phyloP scores from a whole-genome alignment of 1,140 invertebrate species.

The Vanessa atalanta region DNA sequence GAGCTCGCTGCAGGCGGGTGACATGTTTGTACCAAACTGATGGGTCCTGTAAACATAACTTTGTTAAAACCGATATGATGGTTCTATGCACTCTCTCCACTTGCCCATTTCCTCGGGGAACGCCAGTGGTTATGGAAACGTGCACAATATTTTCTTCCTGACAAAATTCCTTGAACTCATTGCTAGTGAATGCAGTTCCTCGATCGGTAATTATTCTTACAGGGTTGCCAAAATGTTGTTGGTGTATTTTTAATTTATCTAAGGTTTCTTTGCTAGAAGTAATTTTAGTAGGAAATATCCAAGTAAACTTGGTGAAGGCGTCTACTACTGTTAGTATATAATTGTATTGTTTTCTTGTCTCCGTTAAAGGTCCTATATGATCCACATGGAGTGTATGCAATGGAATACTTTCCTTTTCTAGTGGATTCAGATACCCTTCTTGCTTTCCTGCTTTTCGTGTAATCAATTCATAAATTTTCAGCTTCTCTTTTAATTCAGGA shows the following conservation, averaged over 20 bases:
- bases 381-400: constrained; percentile 47
- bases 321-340: constrained; percentile 55
- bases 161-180: constrained; percentile 55
- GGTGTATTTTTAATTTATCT: constrained; percentile 42
- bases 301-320: constrained; percentile 51
- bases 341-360: constrained; percentile 48
- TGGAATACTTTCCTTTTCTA: constrained; percentile 54
- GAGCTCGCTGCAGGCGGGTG: too few species aligned
- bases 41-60: constrained; percentile 15
- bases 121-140: constrained; percentile 33
- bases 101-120: constrained; percentile 45
- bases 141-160: constrained; percentile 50
- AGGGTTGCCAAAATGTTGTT: constrained; percentile 58
- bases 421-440: too few species aligned
- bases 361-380: constrained; percentile 43
- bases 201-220: constrained; percentile 55
- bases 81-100: constrained; percentile 42
- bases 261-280: constrained; percentile 44
- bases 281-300: constrained; percentile 52
- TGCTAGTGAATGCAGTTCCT: constrained; percentile 63
- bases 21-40: too few species aligned
- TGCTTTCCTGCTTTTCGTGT: constrained; percentile 60
- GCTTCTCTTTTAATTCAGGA: too few species aligned
- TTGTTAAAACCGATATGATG: constrained; percentile 28
- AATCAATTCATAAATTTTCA: too few species aligned